A percentile compares a stretch with the other conserved stretches of the same genome.
These are phyloP conservation scores for Antennarius maculatus DNA, from an alignment of 2,797 vertebrate species.

Conservation along the genomic window DNA sequence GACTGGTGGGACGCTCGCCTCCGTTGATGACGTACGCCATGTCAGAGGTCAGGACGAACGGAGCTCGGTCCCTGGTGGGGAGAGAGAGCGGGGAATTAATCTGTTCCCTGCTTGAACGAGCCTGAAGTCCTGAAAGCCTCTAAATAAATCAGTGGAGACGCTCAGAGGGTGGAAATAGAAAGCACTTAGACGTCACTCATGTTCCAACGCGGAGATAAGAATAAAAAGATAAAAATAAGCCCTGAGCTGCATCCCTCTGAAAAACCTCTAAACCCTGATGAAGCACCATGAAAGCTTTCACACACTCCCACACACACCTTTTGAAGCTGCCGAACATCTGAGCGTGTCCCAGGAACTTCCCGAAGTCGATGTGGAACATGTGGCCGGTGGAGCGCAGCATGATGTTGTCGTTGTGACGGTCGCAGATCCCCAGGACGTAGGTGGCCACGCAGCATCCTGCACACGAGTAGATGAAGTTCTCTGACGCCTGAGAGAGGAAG, in stretches of 20 bases:
- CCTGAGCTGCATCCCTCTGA: too few relatives aligned
- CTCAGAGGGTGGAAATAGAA: background rate
- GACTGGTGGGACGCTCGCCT: slow-evolving; percentile 95
- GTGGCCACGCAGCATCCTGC: slow-evolving; percentile 98
- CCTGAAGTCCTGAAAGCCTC: background rate
- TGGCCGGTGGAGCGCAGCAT: slow-evolving; percentile 97
- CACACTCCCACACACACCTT: slow-evolving; percentile 79
- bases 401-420: slow-evolving; percentile 98
- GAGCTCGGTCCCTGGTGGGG: slow-evolving; percentile 90
- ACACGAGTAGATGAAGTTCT: slow-evolving; percentile 99
- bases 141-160: too few relatives aligned
- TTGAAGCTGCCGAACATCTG: slow-evolving; percentile 99
- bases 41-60: slow-evolving; percentile 97
- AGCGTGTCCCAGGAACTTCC: slow-evolving; percentile 96
- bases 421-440: slow-evolving; percentile 96
- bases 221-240: too few relatives aligned
- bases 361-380: slow-evolving; percentile 99
- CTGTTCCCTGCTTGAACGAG: background rate
- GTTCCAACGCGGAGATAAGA: too few relatives aligned
- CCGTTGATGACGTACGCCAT: slow-evolving; percentile 99
- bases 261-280: too few relatives aligned
- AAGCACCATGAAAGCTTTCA: too few relatives aligned
- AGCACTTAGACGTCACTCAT: background rate
- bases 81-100: background rate
- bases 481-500: slow-evolving; percentile 86